phyloP scores from a whole-genome alignment of 2,888 invertebrate species.

The Drosophila basisetae region DNA sequence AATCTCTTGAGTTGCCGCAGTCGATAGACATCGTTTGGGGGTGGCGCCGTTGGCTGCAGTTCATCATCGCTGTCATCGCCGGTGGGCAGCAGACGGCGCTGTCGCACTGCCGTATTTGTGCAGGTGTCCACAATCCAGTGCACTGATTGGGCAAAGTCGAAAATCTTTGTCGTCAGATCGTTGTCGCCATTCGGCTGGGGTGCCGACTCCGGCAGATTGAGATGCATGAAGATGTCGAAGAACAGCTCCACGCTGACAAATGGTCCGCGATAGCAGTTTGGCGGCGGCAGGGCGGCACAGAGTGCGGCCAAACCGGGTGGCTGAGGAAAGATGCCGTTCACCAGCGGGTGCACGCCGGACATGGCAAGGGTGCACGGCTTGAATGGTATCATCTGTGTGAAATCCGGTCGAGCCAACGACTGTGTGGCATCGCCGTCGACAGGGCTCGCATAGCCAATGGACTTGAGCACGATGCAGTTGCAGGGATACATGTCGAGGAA shows the following conservation, averaged over 20 bases:
- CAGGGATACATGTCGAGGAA: constrained; percentile 98
- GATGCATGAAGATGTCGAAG: constrained; percentile 94
- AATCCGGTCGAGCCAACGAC: constrained; percentile 90
- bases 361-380: constrained; percentile 95
- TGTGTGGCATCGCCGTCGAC: constrained; percentile 54
- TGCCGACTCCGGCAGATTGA: constrained; percentile 94
- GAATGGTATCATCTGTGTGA: constrained; percentile 98
- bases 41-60: constrained; percentile 90
- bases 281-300: constrained; percentile 96
- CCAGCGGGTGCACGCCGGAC: constrained; percentile 90
- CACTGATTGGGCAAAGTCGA: constrained; percentile 94
- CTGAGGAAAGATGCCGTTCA: constrained; percentile 97
- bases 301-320: constrained; percentile 96
- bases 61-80: constrained; percentile 95
- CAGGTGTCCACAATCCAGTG: constrained; percentile 96
- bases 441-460: constrained; percentile 90
- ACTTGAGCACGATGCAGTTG: constrained; percentile 94
- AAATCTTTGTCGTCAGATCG: constrained; percentile 92
- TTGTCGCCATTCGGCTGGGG: constrained; percentile 92
- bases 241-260: constrained; percentile 96
- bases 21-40: constrained; percentile 96
- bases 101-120: constrained; percentile 86
- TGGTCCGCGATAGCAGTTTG: constrained; percentile 96
- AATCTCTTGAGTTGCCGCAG: constrained; percentile 95
- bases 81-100: constrained; percentile 87